A percentile compares a stretch with the other conserved stretches of the same genome.
These are phyloP conservation scores for Trogon melanurus DNA, from an alignment of 2,113 vertebrate species.

Conservation along the genomic window DNA sequence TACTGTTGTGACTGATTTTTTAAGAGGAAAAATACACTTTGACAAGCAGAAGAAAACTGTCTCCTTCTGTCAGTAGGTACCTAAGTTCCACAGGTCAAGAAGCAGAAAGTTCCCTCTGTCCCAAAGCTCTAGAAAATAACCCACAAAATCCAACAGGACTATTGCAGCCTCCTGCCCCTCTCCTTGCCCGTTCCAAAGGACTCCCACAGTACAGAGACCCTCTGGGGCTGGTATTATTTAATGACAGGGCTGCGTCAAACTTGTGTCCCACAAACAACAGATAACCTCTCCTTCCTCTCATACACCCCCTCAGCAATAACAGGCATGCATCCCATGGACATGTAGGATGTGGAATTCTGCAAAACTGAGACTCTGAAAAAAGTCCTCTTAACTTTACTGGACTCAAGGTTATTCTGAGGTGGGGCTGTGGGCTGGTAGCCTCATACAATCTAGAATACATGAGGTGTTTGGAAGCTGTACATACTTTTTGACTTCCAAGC, in stretches of 20 bases:
- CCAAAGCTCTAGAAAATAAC: neutral
- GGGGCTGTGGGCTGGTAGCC: neutral
- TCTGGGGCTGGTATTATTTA: neutral
- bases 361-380: neutral
- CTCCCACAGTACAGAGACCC: neutral
- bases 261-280: neutral
- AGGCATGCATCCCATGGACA: neutral
- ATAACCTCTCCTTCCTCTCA: neutral
- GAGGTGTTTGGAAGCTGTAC: neutral
- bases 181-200: neutral
- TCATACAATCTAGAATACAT: neutral
- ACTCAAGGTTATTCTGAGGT: neutral
- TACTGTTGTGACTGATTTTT: fast-evolving
- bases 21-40: neutral
- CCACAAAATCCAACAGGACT: neutral
- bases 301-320: neutral
- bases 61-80: neutral
- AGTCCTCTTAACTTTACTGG: neutral
- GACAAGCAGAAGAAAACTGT: neutral
- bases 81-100: neutral
- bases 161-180: neutral
- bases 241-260: neutral
- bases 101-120: neutral
- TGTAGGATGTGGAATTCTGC: neutral
- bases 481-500: neutral